Conservation (phyloP, 2,113 vertebrate genomes). For the Vimba vimba region DNA sequence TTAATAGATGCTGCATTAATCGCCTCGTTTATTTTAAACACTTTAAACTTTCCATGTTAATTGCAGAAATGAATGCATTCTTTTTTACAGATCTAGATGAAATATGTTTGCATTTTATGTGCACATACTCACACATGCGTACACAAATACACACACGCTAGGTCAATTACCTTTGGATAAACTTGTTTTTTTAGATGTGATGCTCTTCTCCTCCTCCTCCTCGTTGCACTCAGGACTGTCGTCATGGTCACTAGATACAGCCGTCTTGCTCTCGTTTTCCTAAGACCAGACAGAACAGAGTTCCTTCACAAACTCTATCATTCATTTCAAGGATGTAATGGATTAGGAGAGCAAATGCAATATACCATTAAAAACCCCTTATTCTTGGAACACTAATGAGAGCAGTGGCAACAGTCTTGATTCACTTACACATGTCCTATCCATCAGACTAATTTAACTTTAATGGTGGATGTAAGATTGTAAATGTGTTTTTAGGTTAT, state of each 20-base stretch:
- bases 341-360: neutral
- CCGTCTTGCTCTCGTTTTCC: constrained; percentile 81
- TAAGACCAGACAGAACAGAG: constrained; percentile 61
- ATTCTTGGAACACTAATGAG: neutral
- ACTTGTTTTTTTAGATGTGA: constrained; percentile 84
- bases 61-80: neutral
- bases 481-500: neutral
- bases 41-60: neutral
- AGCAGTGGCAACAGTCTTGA: neutral
- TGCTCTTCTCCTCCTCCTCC: constrained; percentile 83
- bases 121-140: no score
- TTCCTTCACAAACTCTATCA: neutral
- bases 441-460: neutral
- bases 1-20: no score
- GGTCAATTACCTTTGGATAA: constrained; percentile 86
- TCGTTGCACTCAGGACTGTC: constrained; percentile 82
- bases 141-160: constrained; percentile 33
- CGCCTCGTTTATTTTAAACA: neutral
- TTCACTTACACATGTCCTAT: neutral
- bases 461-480: neutral
- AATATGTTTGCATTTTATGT: neutral
- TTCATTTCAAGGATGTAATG: neutral
- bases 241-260: constrained; percentile 81
- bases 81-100: neutral
- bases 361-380: neutral